Percentiles rank a stretch among this genome's conserved stretches.
These are phyloP conservation scores for Oreotrochilus melanogaster DNA, from an alignment of 2,113 vertebrate genomes.

Conservation along the genomic window DNA sequence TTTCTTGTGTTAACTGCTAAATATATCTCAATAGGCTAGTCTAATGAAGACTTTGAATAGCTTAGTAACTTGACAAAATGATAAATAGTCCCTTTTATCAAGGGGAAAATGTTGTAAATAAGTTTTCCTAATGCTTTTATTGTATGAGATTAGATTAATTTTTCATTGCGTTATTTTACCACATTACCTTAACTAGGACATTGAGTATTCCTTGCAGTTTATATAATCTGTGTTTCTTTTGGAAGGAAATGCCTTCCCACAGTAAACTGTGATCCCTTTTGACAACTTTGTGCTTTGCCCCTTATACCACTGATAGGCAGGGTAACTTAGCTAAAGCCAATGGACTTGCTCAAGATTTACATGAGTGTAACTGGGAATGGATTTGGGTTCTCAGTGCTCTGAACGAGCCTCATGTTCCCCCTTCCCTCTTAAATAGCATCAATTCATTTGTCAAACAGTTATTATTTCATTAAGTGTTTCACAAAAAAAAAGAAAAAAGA, in stretches of 20 bases:
- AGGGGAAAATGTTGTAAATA: conserved; percentile 28
- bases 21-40: conserved; percentile 24
- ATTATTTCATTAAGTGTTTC: conserved; percentile 1
- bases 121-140: conserved; percentile 39
- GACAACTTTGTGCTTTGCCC: background rate
- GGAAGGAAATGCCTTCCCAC: background rate
- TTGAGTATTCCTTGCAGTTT: background rate
- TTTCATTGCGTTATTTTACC: conserved; percentile 56
- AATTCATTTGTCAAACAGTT: background rate
- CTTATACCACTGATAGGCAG: background rate
- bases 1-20: background rate
- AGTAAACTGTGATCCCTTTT: background rate
- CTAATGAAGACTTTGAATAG: conserved; percentile 26
- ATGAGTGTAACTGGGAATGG: background rate
- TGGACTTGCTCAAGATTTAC: background rate
- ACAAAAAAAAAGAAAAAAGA: background rate
- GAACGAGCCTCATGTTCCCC: background rate
- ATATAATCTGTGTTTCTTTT: background rate
- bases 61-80: conserved; percentile 28
- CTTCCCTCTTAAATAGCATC: background rate
- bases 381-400: background rate
- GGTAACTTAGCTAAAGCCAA: background rate
- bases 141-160: conserved; percentile 69
- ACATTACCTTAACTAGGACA: conserved; percentile 33
- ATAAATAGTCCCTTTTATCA: conserved; percentile 63